Base-by-base conservation (phyloP, 2,888 invertebrate species). In the Cremastobaeus sp. region DNA sequence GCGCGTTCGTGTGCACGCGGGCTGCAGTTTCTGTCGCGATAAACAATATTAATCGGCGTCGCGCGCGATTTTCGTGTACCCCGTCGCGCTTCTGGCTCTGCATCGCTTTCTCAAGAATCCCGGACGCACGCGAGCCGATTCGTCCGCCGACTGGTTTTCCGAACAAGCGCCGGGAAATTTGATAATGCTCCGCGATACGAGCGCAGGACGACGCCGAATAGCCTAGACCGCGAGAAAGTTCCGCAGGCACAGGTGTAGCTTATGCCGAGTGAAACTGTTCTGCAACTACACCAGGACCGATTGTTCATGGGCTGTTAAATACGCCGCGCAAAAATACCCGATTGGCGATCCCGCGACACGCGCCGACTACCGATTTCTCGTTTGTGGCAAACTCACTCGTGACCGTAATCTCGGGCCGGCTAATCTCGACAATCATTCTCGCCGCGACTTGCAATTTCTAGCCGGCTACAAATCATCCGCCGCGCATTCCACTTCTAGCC, bases 301-400 rank as follows among this genome's bases (percentile, higher is more conserved):
- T 74, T 70, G 65, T 74, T 74, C 70, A 59, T 37, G 66, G 62
- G 37, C 68, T 21, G 70, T 50, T 66, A 73, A 66, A 62, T 62
- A 15, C 59, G 50, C 52, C 35, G 45, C 28, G 41, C 47, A 52
- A 54, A 55, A 55, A 66, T 52, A 50, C 12, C 47, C 21, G 48
- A 66, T 66, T 62, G 50, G 50, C 57, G 34, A 52, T 62, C 52
- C 34, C 57, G 39, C 47, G 66, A 65, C 48, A 48, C 45, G 25
- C 43, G 52, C 20, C 28, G 59, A 45, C 54, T 45, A 48, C 50
- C 34, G 66, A 66, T 60, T 66, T 62, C 60, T 39, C 60, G 55
- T 62, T 73, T 50, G 39, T 15, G 37, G 37, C 35, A 54, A 55
- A 65, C 15, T 34, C 6, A 48, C 34, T 25, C 47, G 48, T 48